These are phyloP conservation scores for Notodonta dromedarius DNA, from an alignment of 2,888 invertebrate species.

Conservation along the genomic window DNA sequence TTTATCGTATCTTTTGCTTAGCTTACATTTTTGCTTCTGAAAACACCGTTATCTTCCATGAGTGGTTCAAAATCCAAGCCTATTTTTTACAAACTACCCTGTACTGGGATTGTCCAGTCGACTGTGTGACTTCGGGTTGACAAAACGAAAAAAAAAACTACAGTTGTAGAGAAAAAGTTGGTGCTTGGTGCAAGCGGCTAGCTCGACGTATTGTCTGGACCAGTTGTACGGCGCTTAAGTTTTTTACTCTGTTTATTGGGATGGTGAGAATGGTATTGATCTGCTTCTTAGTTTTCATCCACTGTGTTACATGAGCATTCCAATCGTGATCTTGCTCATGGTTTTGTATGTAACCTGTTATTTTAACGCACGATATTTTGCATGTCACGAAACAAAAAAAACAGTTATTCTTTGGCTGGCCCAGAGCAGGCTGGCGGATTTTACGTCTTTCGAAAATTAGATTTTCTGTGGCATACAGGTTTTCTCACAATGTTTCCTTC, in stretches of 20 bases:
- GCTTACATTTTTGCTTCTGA: no score
- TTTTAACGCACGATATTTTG: no score
- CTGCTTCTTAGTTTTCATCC: neutral
- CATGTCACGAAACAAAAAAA: no score
- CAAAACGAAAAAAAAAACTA: conserved; percentile 6
- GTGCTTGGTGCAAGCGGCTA: conserved; percentile 1
- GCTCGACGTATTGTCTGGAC: conserved; percentile 4
- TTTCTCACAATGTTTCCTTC: no score
- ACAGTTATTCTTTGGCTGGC: no score
- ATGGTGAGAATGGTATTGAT: neutral
- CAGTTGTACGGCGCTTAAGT: neutral
- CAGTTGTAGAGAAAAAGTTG: conserved; percentile 5
- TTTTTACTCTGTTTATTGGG: neutral
- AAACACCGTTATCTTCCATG: neutral
- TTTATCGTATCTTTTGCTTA: no score
- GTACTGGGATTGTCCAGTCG: neutral
- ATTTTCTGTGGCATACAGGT: no score
- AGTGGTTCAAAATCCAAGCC: neutral
- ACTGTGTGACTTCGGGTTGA: conserved; percentile 7
- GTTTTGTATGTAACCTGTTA: no score
- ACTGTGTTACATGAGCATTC: no score
- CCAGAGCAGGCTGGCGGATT: no score
- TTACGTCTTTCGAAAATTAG: no score
- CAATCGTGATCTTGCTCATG: no score
- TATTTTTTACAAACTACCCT: conserved; percentile 2